These are phyloP conservation scores for Colaptes auratus DNA, from an alignment of 2,113 vertebrate species.

Conservation along the genomic window DNA sequence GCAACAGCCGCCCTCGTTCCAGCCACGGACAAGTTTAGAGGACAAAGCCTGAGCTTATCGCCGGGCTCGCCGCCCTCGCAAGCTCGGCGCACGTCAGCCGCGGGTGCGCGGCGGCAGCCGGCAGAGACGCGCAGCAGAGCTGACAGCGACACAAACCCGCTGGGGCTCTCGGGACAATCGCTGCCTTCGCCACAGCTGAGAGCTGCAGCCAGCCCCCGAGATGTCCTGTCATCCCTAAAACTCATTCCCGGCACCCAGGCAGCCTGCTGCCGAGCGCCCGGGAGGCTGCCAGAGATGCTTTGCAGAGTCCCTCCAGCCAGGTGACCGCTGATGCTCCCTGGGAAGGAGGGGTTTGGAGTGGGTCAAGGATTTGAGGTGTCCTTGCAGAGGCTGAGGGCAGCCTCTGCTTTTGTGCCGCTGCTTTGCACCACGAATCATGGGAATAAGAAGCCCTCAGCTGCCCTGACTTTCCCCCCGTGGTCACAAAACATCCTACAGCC, in stretches of 20 bases:
- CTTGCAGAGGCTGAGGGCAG: background rate
- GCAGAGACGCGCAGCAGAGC: background rate
- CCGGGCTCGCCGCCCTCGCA: background rate
- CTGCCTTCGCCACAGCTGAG: background rate
- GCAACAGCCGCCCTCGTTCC: background rate
- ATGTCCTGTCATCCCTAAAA: fast-evolving
- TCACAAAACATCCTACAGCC: background rate
- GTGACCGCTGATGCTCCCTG: fast-evolving
- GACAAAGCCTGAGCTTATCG: background rate
- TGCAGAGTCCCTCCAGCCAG: fast-evolving
- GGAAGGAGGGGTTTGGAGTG: fast-evolving
- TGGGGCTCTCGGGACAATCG: background rate
- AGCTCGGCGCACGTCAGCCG: background rate
- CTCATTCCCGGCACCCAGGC: background rate
- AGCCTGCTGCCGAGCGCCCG: background rate
- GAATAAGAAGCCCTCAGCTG: background rate
- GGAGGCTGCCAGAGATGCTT: background rate
- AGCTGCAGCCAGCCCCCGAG: fast-evolving
- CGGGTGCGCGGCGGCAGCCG: background rate
- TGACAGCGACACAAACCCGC: constrained; percentile 7
- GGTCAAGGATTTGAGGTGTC: background rate
- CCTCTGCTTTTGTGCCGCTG: background rate
- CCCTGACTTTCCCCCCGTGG: background rate
- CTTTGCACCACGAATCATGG: background rate
- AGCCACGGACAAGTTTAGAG: background rate